Evolutionary conservation across 2,797 vertebrate species (phyloP), one percentile per base, ranked within the genome.

Genomic region (Lithobates pipiens): DNA sequence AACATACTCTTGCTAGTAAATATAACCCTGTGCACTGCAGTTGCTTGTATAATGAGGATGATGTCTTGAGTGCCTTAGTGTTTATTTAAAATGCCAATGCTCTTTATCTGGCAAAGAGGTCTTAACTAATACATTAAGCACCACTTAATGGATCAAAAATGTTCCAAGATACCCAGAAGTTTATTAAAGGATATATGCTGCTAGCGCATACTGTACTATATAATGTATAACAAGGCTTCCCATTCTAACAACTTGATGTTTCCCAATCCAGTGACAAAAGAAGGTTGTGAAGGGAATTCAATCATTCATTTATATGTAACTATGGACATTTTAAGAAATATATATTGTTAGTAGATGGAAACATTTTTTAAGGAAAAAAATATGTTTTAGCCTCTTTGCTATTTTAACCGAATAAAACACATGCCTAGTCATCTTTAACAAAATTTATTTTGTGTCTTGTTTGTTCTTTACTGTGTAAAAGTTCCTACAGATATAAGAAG

Each of bases 391-490:
- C 34, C 18, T 57, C 46, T 77, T 84, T 77, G 61, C 78, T 80
- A 80, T 74, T 80, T 85, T 74, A 69, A 77, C 77, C 68, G 46
- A 85, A 85, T 85, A 85, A 82, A 85, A 80, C 70, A 25, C 72
- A 61, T 16, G 68, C 76, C 68, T 85, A 36, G 67, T 69, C 46
- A 80, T 50, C 70, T 67, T 80, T 85, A 11, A 74, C 23, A 73
- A 44, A 32, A 44, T 29, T 46, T 6, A 1, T 10, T 63, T 68
- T 75, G 16, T 36, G 44, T 79, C 15, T 54, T 54, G 15, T 54
- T 54, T 54, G 16, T 54, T 18, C 3, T 54, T 54, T 5, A 3
- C 2, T 54, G 16, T 46, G 44, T 46, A 13, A 46, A 13, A 10
- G 44, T 46, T 46, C 50, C 13, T 54, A 18, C 50, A 54, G 50